phyloP scores from a whole-genome alignment of 2,113 vertebrate genomes.

The Perca flavescens region DNA sequence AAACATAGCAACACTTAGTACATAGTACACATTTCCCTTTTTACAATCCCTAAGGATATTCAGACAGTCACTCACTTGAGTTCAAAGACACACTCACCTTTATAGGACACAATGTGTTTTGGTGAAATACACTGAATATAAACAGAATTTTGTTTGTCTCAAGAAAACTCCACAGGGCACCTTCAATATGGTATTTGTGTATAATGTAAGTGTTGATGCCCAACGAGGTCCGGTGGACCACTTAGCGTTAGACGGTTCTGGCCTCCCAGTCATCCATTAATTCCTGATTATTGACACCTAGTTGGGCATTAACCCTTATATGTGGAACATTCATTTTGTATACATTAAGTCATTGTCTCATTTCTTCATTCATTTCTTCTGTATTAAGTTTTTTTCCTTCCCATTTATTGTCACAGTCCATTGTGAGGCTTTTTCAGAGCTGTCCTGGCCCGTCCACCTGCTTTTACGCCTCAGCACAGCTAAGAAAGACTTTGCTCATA shows the following conservation, averaged over 20 bases:
- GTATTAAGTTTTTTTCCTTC: neutral
- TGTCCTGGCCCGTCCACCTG: neutral
- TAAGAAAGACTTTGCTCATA: constrained; percentile 17
- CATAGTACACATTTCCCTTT: neutral
- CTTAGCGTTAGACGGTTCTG: no score
- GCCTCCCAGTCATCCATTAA: no score
- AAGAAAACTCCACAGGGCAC: neutral
- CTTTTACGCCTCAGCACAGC: constrained; percentile 6
- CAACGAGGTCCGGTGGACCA: no score
- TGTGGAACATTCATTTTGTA: neutral
- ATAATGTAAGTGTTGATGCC: no score
- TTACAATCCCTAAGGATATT: constrained; percentile 2
- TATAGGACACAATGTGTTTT: constrained; percentile 1
- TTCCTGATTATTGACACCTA: no score
- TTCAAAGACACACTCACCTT: constrained; percentile 47
- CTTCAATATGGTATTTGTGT: neutral
- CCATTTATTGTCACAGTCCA: neutral
- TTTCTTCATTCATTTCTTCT: neutral
- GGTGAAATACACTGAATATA: neutral
- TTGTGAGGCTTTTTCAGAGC: constrained; percentile 9
- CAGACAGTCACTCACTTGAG: constrained; percentile 23
- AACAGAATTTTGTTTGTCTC: neutral
- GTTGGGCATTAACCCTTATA: no score
- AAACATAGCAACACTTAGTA: constrained; percentile 6
- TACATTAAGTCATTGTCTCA: neutral